phyloP scores from a whole-genome alignment of 1,140 invertebrate species.

The Bacillus rossius region DNA sequence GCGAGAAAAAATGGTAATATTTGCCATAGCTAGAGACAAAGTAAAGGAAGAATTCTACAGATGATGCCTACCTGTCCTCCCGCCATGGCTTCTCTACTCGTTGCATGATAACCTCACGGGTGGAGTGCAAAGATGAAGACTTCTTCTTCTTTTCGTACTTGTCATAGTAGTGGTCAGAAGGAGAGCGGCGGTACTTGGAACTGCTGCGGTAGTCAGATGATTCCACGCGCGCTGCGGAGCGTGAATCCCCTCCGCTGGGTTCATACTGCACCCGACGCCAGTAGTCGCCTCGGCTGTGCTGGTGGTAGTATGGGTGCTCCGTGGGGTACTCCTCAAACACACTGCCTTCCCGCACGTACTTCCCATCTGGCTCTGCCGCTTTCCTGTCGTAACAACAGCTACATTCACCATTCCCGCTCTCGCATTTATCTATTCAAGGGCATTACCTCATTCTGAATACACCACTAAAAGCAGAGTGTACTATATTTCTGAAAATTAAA shows the following conservation, averaged over 20 bases:
- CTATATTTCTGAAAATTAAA: too few species aligned
- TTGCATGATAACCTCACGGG: conserved; percentile 72
- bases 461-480: not conserved
- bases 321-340: conserved; percentile 10
- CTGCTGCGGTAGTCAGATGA: conserved; percentile 14
- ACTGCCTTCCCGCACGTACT: conserved; percentile 17
- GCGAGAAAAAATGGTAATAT: too few species aligned
- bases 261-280: conserved; percentile 17
- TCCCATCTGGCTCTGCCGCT: conserved; percentile 15
- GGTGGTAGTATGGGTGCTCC: conserved; percentile 11
- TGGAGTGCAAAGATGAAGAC: conserved; percentile 38
- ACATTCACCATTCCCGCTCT: not conserved
- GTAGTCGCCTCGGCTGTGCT: conserved; percentile 9
- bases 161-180: conserved; percentile 12
- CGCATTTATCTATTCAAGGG: not conserved
- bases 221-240: conserved; percentile 12
- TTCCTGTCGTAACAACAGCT: not conserved
- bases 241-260: conserved; percentile 14
- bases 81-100: conserved; percentile 48
- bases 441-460: not conserved
- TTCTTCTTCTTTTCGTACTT: conserved; percentile 17
- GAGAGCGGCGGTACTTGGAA: conserved; percentile 6
- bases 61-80: conserved; percentile 19
- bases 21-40: too few species aligned
- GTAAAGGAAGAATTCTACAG: too few species aligned